Evolutionary conservation across 2,113 vertebrate species (phyloP), one percentile per base, ranked within the genome.

Genomic region (Potamarius usumacintae): DNA sequence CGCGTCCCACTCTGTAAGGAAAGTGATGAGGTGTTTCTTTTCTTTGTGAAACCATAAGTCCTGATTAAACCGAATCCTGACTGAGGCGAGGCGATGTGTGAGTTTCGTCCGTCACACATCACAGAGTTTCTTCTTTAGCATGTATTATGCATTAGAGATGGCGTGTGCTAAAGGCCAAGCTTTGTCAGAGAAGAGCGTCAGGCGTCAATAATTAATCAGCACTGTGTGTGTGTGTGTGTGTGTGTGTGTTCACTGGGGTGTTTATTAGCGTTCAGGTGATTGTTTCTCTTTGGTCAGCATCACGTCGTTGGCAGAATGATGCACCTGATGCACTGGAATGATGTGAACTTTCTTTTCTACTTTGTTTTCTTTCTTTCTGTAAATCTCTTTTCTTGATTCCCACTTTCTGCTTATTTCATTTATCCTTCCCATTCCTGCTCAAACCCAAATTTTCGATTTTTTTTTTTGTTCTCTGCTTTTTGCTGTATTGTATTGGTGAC

Each of bases 151-250:
- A 83, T 69, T 42, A n/a, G 63, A 69, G 63, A 69, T 20, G 48
- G 63, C 63, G 15, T 67, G 82, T 52, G 81, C 62, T 83, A 65
- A 83, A 83, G 81, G 81, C 81, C 81, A 83, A 55, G 0, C 81
- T 83, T 83, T 83, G 81, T 83, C 42, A 7, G 25, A 83, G 82
- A 69, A 50, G 62, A 83, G 63, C 53, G 62, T 83, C 62, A 67
- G 60, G 60, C 63, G 30, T 83, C 62, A 83, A 67, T 83, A 67
- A 83, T 83, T 63, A n/a, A 83, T 83, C 82, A 83, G 63, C 8
- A 4, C 53, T 0, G 25, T 52, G 12, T 30, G 48, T 52, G 42
- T 53, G 60, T 52, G 58, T 63, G 81, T 65, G 81, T 82, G 57
- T 48, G 30, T 48, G 60, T 42, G 57, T 82, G 58, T 57, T 57